phyloP scores from a whole-genome alignment of 2,797 vertebrate genomes.

The Tragopan temminckii region DNA sequence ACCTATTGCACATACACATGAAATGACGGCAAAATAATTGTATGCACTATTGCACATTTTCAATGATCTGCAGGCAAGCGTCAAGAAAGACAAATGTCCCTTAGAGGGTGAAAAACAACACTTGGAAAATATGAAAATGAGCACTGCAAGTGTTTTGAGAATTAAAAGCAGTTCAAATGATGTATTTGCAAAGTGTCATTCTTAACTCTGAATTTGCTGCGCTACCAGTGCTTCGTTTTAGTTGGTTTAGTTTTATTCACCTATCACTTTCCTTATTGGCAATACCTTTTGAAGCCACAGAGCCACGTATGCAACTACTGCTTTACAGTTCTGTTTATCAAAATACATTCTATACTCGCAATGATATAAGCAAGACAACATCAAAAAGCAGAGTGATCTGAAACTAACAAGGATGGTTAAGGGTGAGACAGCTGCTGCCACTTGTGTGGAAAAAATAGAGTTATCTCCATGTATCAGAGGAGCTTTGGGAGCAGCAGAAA shows the following conservation, averaged over 20 bases:
- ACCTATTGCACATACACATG: not conserved
- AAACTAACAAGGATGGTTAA: not conserved
- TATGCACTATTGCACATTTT: slow-evolving; percentile 22
- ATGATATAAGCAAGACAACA: not conserved
- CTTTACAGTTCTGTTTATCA: not conserved
- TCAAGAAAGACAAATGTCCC: not conserved
- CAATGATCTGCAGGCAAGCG: slow-evolving; percentile 9
- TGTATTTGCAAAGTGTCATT: not conserved
- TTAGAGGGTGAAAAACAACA: not conserved
- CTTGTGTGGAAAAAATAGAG: not conserved
- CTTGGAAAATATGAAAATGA: not conserved
- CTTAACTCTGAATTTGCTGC: not conserved
- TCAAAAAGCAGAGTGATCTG: not conserved
- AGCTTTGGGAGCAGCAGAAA: not conserved
- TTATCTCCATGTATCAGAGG: not conserved
- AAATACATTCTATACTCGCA: not conserved
- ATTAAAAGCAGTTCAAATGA: not conserved
- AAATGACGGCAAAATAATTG: slow-evolving; percentile 13
- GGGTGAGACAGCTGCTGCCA: not conserved
- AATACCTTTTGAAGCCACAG: not conserved
- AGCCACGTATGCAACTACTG: not conserved
- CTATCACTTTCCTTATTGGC: slow-evolving; percentile 4
- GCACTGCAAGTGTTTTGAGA: not conserved
- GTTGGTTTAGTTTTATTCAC: slow-evolving; percentile 22
- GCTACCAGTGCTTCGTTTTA: not conserved